Evolutionary conservation across 2,888 invertebrate species (phyloP).

Genomic region (Heliconius cydno): DNA sequence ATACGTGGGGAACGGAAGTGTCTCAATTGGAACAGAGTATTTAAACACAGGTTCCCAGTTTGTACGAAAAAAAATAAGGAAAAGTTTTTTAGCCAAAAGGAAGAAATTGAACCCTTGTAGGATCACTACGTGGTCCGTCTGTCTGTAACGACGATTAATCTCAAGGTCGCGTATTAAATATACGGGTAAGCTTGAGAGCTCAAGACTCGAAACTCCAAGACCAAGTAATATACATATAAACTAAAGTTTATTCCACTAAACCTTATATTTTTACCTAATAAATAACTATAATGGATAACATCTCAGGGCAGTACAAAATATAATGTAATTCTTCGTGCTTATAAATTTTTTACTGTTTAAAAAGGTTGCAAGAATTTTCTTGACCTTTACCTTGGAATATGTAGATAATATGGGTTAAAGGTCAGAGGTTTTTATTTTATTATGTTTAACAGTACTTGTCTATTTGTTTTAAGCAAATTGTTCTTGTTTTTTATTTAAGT

Average conservation of each 20-base stretch:
- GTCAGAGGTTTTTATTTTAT: neutral
- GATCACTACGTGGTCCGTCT: no score
- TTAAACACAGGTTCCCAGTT: no score
- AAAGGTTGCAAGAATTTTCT: conserved; percentile 5
- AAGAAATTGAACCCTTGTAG: no score
- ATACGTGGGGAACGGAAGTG: neutral
- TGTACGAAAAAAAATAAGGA: no score
- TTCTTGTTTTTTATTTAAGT: no score
- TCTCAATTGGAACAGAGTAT: neutral
- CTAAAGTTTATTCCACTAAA: neutral
- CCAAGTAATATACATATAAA: neutral
- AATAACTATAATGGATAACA: neutral
- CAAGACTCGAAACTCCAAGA: no score
- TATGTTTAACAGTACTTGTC: neutral
- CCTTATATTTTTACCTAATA: neutral
- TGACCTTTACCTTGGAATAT: conserved; percentile 1
- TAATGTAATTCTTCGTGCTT: neutral
- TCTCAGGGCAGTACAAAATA: neutral
- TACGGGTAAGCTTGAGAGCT: no score
- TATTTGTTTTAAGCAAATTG: neutral
- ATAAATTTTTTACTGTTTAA: neutral
- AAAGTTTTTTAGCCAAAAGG: no score
- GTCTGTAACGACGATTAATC: no score
- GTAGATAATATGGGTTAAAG: neutral
- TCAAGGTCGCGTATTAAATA: no score